These are phyloP conservation scores for Podargus strigoides DNA, from an alignment of 2,797 vertebrate species.

Conservation along the genomic window DNA sequence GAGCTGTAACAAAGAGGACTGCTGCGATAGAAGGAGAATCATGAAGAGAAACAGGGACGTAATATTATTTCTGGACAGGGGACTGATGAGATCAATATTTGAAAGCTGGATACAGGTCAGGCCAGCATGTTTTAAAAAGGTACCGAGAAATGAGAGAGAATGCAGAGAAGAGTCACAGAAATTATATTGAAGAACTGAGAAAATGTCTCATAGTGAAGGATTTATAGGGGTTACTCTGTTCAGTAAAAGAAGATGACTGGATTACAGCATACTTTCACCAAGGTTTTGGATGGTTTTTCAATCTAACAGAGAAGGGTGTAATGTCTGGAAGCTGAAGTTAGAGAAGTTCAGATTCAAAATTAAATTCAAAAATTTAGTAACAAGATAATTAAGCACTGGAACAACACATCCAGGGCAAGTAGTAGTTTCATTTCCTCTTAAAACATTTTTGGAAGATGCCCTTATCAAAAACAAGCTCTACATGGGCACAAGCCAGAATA, in stretches of 20 bases:
- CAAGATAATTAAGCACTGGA: background rate
- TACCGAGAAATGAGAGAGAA: background rate
- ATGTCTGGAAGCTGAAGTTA: background rate
- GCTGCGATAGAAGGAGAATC: background rate
- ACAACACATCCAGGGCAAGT: background rate
- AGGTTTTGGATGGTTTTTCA: background rate
- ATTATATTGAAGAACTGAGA: background rate
- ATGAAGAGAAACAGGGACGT: background rate
- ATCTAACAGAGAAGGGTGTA: background rate
- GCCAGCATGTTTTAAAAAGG: background rate
- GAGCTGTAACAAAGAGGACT: background rate
- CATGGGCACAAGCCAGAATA: background rate
- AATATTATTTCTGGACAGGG: background rate
- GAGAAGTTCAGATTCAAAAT: background rate
- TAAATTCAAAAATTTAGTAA: background rate
- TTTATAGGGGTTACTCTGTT: background rate
- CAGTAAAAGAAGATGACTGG: background rate
- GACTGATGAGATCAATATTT: background rate
- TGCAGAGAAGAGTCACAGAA: background rate
- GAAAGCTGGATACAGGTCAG: background rate
- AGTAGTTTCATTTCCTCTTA: background rate
- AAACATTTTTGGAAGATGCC: background rate
- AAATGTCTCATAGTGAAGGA: background rate
- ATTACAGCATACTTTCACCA: background rate
- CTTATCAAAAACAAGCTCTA: background rate